These are phyloP conservation scores for Gisinianus flammeolus DNA, from an alignment of 2,888 invertebrate species.

Conservation along the genomic window DNA sequence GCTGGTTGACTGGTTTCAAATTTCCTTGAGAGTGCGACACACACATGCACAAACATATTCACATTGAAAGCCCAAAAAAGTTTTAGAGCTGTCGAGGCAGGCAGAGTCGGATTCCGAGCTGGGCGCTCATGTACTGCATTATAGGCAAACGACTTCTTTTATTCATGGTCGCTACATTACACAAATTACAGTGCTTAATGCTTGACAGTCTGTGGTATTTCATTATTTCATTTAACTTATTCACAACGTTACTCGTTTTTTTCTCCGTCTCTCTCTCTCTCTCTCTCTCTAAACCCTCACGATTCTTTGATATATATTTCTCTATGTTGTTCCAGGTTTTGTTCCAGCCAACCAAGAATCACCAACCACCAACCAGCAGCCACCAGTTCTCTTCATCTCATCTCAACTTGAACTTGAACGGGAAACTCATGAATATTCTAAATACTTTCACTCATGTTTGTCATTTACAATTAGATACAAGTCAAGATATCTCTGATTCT, in stretches of 20 bases:
- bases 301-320: background rate
- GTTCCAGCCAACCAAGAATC: background rate
- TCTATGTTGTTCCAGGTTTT: background rate
- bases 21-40: slow-evolving; percentile 7
- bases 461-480: too few species aligned
- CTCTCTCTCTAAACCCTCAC: background rate
- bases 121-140: background rate
- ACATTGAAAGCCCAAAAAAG: too few species aligned
- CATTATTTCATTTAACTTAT: slow-evolving; percentile 15
- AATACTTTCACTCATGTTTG: too few species aligned
- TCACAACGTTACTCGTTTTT: background rate
- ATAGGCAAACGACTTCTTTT: background rate
- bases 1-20: slow-evolving; percentile 11
- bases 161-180: slow-evolving; percentile 12
- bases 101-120: background rate
- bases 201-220: slow-evolving; percentile 18
- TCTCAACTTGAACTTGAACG: too few species aligned
- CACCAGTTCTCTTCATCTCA: too few species aligned
- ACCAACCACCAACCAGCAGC: too few species aligned
- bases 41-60: background rate
- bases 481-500: too few species aligned
- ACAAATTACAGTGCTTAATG: slow-evolving; percentile 17
- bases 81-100: too few species aligned
- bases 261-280: background rate
- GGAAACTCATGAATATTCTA: too few species aligned